Conservation (phyloP, 2,888 invertebrate species). For the Blastobasis lacticolella region DNA sequence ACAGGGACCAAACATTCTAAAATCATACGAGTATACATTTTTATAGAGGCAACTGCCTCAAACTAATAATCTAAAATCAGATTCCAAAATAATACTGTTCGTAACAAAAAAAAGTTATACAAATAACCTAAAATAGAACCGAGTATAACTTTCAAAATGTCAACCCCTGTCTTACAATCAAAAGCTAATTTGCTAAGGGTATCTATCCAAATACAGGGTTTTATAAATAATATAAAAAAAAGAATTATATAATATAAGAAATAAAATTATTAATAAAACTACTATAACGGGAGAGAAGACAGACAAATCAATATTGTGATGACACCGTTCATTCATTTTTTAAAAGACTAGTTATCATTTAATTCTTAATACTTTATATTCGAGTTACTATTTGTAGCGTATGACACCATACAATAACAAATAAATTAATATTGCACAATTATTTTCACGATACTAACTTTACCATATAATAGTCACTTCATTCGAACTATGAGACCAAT, state of each 20-base stretch:
- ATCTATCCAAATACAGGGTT: conserved; percentile 61
- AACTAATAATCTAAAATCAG: too few species aligned
- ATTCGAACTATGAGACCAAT: conserved; percentile 2
- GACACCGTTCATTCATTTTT: conserved; percentile 23
- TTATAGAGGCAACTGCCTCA: background rate
- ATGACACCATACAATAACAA: conserved; percentile 20
- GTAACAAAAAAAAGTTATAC: too few species aligned
- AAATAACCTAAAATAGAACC: too few species aligned
- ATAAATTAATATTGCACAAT: conserved; percentile 19
- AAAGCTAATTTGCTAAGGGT: conserved; percentile 66
- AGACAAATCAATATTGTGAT: conserved; percentile 29
- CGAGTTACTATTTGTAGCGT: conserved; percentile 12
- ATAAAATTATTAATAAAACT: conserved; percentile 8
- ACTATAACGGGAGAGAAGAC: conserved; percentile 35
- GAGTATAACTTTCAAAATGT: conserved; percentile 8
- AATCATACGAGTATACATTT: background rate
- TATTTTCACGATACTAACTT: too few species aligned
- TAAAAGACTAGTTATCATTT: conserved; percentile 32
- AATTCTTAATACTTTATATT: conserved; percentile 7
- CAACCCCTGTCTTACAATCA: conserved; percentile 40
- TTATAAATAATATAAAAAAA: conserved; percentile 29
- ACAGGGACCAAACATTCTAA: conserved; percentile 32
- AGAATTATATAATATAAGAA: conserved; percentile 10
- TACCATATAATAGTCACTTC: background rate
- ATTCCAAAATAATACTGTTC: too few species aligned